Conservation (phyloP, 1,140 invertebrate genomes). For the Drosophila asahinai region DNA sequence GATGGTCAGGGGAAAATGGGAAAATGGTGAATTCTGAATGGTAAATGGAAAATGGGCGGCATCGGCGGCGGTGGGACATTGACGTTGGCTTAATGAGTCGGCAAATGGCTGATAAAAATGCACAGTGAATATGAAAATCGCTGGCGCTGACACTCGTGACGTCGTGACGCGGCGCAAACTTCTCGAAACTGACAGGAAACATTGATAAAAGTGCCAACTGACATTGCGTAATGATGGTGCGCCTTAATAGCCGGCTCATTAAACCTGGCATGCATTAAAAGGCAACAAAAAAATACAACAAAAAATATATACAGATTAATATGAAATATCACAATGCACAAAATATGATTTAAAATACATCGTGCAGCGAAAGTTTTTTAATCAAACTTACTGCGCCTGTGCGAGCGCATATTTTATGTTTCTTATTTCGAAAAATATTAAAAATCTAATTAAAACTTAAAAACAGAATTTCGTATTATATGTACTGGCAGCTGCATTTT, state of each 20-base stretch:
- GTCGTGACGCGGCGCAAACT: slow-evolving; percentile 69
- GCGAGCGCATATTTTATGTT: slow-evolving; percentile 8
- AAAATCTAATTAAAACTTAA: slow-evolving; percentile 73
- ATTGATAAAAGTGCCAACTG: slow-evolving; percentile 78
- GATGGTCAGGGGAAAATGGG: slow-evolving; percentile 13
- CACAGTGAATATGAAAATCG: slow-evolving; percentile 71
- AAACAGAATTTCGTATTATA: slow-evolving; percentile 44
- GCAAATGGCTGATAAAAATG: slow-evolving; percentile 84
- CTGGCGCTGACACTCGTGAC: slow-evolving; percentile 65
- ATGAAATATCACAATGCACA: slow-evolving; percentile 50
- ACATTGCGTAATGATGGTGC: slow-evolving; percentile 72
- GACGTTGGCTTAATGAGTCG: slow-evolving; percentile 77
- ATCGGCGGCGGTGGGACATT: slow-evolving; percentile 12
- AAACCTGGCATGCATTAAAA: slow-evolving; percentile 38
- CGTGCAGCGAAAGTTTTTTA: slow-evolving; percentile 58
- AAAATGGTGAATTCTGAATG: slow-evolving; percentile 2
- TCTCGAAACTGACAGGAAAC: slow-evolving; percentile 75
- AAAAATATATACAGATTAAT: slow-evolving; percentile 1
- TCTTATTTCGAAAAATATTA: slow-evolving; percentile 39
- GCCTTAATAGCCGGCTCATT: slow-evolving; percentile 69
- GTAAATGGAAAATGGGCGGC: slow-evolving; percentile 14
- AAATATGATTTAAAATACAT: slow-evolving; percentile 47
- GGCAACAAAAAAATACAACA: neutral
- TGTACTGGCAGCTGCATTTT: slow-evolving; percentile 36
- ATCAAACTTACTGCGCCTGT: slow-evolving; percentile 53